phyloP scores from a whole-genome alignment of 2,888 invertebrate genomes.

The Eremobia ochroleuca region DNA sequence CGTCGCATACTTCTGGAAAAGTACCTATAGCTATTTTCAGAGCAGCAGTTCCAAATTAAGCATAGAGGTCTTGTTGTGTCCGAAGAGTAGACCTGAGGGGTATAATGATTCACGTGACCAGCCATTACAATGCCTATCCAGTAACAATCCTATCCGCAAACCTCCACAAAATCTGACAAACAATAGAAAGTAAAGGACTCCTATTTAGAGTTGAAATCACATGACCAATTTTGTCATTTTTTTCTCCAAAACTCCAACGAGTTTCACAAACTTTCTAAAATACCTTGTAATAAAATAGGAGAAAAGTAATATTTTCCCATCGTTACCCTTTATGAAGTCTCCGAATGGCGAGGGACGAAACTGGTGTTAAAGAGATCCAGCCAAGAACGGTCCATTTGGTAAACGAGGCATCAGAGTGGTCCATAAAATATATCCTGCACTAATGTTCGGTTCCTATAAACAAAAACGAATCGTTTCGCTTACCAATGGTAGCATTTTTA shows the following conservation, averaged over 20 bases:
- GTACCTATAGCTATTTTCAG: not conserved
- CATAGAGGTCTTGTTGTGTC: not conserved
- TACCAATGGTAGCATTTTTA: not conserved
- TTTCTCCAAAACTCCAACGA: not conserved
- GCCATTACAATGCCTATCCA: not conserved
- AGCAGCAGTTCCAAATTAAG: not conserved
- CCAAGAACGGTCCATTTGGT: conserved; percentile 9
- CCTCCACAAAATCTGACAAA: not conserved
- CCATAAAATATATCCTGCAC: conserved; percentile 19
- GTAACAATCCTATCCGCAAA: not conserved
- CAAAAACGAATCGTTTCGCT: too few species aligned
- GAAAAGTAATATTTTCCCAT: not conserved
- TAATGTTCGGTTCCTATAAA: too few species aligned
- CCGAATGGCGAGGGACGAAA: not conserved
- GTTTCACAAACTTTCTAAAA: conserved; percentile 17
- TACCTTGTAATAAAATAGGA: conserved; percentile 13
- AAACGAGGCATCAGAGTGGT: conserved; percentile 18
- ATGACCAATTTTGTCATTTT: conserved; percentile 1
- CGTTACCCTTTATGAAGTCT: not conserved
- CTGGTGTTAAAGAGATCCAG: conserved; percentile 18
- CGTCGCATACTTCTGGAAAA: not conserved
- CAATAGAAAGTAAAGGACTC: conserved; percentile 11
- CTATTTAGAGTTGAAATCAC: conserved; percentile 15
- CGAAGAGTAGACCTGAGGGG: not conserved
- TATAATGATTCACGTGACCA: not conserved